Evolutionary conservation across 2,888 invertebrate species (phyloP), one percentile per base, ranked within the genome.

Genomic region (Odontothrips loti): DNA sequence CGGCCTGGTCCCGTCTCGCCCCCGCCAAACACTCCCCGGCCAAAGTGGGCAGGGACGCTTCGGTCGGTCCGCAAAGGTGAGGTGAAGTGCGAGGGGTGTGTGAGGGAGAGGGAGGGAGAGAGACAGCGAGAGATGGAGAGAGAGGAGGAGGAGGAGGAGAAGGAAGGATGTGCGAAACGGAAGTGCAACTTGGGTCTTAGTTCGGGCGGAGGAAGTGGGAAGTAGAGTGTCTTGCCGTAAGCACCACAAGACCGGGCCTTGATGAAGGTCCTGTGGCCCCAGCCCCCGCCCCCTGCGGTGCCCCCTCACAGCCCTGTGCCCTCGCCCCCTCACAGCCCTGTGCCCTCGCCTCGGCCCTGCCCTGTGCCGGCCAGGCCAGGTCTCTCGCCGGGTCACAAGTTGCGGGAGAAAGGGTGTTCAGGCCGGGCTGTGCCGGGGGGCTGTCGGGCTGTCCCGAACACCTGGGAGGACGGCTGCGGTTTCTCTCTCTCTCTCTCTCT

Each of bases 391-490:
- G 58, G 68, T 75, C 68, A 75, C 68, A 75, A 75, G 68, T 75
- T 75, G 27, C 68, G 10, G 23, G 68, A 75, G 68, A 75, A 75
- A 75, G 68, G 68, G 68, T 75, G 68, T 75, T 75, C 23, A 68
- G 68, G 23, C n/a, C 68, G 23, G 68, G 68, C 68, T 68, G 68
- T n/a, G 63, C 68, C 17, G 17, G 17, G 58, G 58, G 15, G 51
- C 68, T 58, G 58, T n/a, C n/a, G 68, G 68, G 23, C 68, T 75
- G 68, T 75, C 68, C 68, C 68, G 68, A 75, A 75, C 68, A 75
- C 68, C 68, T 75, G 68, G 68, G 68, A 75, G 68, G 68, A 75
- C 68, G 68, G 68, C 27, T 75, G 68, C 68, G 68, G 68, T 75
- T 27, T 75, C 23, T 23, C 68, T 43, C 34, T 43, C 68, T 23